These are phyloP conservation scores for Lepidochrysops patricia DNA, from an alignment of 2,888 invertebrate genomes.

Conservation along the genomic window DNA sequence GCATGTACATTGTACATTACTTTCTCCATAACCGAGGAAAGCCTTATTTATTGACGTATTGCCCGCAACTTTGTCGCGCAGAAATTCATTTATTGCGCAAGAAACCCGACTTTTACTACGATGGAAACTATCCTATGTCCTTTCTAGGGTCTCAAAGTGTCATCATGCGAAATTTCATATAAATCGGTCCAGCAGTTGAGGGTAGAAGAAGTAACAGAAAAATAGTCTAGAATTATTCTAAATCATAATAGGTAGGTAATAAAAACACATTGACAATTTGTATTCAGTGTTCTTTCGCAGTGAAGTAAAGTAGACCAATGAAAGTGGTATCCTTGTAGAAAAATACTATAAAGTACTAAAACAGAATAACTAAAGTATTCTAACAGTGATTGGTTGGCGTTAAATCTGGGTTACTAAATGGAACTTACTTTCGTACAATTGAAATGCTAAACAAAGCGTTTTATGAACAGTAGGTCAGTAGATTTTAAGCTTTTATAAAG, in stretches of 20 bases:
- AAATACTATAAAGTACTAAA: neutral
- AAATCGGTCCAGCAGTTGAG: too few species aligned
- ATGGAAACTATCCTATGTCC: neutral
- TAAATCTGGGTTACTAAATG: neutral
- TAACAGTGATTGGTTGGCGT: neutral
- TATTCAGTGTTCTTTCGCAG: neutral
- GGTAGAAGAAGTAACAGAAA: too few species aligned
- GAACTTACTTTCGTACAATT: neutral
- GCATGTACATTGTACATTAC: neutral
- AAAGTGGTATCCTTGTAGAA: neutral
- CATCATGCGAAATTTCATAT: too few species aligned
- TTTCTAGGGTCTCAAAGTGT: too few species aligned
- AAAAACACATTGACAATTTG: neutral
- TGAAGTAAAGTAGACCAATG: neutral
- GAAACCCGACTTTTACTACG: too few species aligned
- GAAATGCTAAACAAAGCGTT: neutral
- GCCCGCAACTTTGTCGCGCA: too few species aligned
- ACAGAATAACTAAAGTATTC: neutral
- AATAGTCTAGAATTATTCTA: too few species aligned
- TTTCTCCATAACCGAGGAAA: conserved; percentile 1
- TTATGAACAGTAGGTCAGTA: neutral
- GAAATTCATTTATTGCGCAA: too few species aligned
- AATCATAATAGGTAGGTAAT: too few species aligned
- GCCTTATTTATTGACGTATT: too few species aligned
- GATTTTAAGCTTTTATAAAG: neutral